Percentiles rank a stretch among this genome's conserved stretches.
These are phyloP conservation scores for Drosophila vallismaia DNA, from an alignment of 2,888 invertebrate species.

Conservation along the genomic window DNA sequence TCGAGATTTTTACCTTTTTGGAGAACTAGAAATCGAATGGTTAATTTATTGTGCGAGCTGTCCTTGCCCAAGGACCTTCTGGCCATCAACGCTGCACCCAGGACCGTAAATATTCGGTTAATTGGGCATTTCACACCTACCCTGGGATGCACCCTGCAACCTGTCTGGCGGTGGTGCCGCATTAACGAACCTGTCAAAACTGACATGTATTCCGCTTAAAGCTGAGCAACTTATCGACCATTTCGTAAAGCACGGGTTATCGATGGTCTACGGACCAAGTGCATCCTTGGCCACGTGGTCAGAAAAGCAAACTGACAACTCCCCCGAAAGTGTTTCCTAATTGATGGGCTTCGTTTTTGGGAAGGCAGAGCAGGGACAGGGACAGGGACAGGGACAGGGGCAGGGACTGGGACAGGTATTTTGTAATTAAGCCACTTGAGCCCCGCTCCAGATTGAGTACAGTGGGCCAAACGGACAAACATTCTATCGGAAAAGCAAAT, in stretches of 20 bases:
- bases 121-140: conserved; percentile 82
- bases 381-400: conserved; percentile 23
- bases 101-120: conserved; percentile 81
- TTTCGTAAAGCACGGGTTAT: conserved; percentile 52
- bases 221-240: conserved; percentile 71
- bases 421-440: conserved; percentile 57
- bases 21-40: conserved; percentile 8
- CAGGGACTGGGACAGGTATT: conserved; percentile 25
- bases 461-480: conserved; percentile 34
- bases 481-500: conserved; percentile 53
- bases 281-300: conserved; percentile 54
- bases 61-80: conserved; percentile 67
- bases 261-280: not conserved
- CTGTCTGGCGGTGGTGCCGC: conserved; percentile 39
- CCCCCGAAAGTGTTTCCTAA: conserved; percentile 32
- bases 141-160: conserved; percentile 16
- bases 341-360: conserved; percentile 32
- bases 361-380: not conserved
- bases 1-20: conserved; percentile 25
- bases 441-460: conserved; percentile 34
- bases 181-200: conserved; percentile 80
- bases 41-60: conserved; percentile 20
- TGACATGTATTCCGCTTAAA: conserved; percentile 81
- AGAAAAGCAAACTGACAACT: conserved; percentile 19
- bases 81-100: conserved; percentile 40